phyloP scores from a whole-genome alignment of 1,140 invertebrate species.

The Brachystomella parvula region DNA sequence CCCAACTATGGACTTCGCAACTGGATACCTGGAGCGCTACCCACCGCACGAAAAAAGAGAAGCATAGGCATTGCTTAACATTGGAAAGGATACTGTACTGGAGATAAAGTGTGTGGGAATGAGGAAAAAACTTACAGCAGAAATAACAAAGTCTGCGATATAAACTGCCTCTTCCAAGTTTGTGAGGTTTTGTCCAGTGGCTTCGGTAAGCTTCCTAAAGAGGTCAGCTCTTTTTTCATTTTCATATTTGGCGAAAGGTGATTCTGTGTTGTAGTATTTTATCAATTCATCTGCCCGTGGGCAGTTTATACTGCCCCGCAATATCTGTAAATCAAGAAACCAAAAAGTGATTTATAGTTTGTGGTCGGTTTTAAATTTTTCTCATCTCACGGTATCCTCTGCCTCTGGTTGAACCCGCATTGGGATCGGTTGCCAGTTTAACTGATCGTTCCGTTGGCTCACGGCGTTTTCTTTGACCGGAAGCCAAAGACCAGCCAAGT shows the following conservation, averaged over 20 bases:
- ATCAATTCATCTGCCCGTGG: not conserved
- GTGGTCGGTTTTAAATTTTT: not conserved
- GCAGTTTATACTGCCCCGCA: not conserved
- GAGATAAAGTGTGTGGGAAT: too few species aligned
- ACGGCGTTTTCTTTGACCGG: conserved; percentile 48
- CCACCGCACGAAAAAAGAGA: too few species aligned
- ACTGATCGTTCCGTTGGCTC: not conserved
- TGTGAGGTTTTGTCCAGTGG: not conserved
- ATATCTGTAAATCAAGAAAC: not conserved
- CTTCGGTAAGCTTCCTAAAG: not conserved
- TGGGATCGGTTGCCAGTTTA: not conserved
- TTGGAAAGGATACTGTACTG: too few species aligned
- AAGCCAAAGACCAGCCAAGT: conserved; percentile 74
- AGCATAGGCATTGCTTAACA: too few species aligned
- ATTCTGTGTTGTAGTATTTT: not conserved
- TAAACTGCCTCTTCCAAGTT: not conserved
- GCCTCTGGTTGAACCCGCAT: not conserved
- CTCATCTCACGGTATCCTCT: not conserved
- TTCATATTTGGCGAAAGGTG: not conserved
- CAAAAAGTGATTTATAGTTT: not conserved
- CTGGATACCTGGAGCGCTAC: too few species aligned
- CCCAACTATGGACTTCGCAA: too few species aligned
- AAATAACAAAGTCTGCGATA: not conserved
- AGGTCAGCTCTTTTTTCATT: not conserved
- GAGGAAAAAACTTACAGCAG: not conserved